Evolutionary conservation across 2,113 vertebrate genomes (phyloP).

Genomic region (Chaetura pelagica): DNA sequence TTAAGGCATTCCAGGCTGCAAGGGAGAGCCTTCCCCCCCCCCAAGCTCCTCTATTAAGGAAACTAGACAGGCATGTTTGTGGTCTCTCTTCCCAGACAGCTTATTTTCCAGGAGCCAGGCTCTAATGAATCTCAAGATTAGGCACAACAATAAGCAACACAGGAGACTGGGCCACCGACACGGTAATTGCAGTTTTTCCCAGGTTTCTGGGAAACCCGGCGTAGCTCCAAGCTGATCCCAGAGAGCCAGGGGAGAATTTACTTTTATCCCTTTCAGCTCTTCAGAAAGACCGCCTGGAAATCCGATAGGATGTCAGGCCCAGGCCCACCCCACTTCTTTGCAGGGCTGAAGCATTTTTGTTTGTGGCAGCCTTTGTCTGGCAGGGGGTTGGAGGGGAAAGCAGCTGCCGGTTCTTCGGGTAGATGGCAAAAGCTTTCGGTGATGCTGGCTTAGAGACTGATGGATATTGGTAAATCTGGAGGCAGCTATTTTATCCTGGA

Average conservation of each 20-base stretch:
- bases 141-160: constrained; percentile 14
- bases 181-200: background rate
- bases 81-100: constrained; percentile 39
- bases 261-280: constrained; percentile 11
- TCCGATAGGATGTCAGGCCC: background rate
- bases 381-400: background rate
- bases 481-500: background rate
- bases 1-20: background rate
- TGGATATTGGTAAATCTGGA: background rate
- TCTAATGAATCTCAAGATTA: constrained; percentile 36
- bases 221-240: background rate
- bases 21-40: background rate
- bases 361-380: constrained; percentile 38
- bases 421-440: background rate
- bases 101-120: background rate
- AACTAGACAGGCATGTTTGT: constrained; percentile 19
- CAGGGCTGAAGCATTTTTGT: background rate
- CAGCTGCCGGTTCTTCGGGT: background rate
- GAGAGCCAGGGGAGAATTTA: background rate
- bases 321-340: background rate
- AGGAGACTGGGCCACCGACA: background rate
- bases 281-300: constrained; percentile 49
- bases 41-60: background rate
- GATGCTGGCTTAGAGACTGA: background rate
- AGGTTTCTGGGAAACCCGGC: background rate